phyloP scores from a whole-genome alignment of 2,797 vertebrate genomes.

The Epinephelus awoara region DNA sequence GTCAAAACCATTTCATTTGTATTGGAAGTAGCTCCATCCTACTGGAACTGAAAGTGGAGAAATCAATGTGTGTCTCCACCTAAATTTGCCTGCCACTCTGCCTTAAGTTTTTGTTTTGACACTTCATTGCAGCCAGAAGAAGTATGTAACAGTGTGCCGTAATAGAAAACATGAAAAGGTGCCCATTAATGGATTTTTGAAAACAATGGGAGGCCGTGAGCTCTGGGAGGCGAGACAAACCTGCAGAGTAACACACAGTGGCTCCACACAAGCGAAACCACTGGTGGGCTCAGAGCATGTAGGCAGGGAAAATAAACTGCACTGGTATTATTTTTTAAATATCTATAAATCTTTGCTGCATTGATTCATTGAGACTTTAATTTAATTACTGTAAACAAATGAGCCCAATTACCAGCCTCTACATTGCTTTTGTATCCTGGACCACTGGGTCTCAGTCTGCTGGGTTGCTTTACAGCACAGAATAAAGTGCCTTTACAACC shows the following conservation, averaged over 20 bases:
- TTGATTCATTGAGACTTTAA: slow-evolving; percentile 50
- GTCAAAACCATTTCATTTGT: slow-evolving; percentile 62
- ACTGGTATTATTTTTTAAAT: slow-evolving; percentile 35
- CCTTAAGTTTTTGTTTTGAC: slow-evolving; percentile 68
- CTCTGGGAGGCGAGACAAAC: slow-evolving; percentile 43
- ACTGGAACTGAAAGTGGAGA: slow-evolving; percentile 53
- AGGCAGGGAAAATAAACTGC: slow-evolving; percentile 39
- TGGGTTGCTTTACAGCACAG: neutral
- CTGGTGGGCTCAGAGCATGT: neutral
- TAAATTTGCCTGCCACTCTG: slow-evolving; percentile 54
- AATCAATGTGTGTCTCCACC: slow-evolving; percentile 67
- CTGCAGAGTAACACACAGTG: slow-evolving; percentile 40
- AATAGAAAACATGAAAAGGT: slow-evolving; percentile 52
- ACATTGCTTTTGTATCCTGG: neutral
- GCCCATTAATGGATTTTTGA: slow-evolving; percentile 64
- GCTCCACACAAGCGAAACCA: slow-evolving; percentile 7
- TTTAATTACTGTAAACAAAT: slow-evolving; percentile 44
- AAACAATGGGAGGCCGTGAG: slow-evolving; percentile 61
- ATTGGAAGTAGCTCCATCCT: slow-evolving; percentile 61
- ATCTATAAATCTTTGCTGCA: slow-evolving; percentile 54
- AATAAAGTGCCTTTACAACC: neutral
- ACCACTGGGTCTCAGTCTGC: slow-evolving; percentile 7
- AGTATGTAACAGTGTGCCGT: slow-evolving; percentile 46
- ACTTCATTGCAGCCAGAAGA: slow-evolving; percentile 59
- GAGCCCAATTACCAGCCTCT: slow-evolving; percentile 31